Evolutionary conservation across 2,113 vertebrate genomes (phyloP).

Genomic region (Barbus barbus): DNA sequence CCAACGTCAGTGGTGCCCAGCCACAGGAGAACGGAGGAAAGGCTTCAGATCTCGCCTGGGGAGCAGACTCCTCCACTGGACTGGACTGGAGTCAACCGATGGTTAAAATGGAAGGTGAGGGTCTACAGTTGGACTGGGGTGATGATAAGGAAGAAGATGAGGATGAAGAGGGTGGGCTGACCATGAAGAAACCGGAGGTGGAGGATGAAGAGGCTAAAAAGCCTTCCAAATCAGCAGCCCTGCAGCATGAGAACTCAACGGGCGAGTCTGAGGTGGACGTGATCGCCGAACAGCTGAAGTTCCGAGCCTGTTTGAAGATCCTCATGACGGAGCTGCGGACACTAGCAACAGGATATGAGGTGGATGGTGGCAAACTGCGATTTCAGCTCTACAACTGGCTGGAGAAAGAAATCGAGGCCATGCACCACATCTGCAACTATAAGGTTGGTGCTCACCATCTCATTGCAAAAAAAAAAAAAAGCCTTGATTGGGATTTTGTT

Average conservation of each 20-base stretch:
- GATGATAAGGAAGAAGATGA: conserved; percentile 78
- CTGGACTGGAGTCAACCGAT: conserved; percentile 89
- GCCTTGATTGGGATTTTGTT: neutral
- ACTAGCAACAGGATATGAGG: conserved; percentile 95
- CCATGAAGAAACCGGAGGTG: conserved; percentile 80
- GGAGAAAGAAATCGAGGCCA: conserved; percentile 95
- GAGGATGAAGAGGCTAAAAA: conserved; percentile 63
- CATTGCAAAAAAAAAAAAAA: neutral
- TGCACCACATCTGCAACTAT: conserved; percentile 96
- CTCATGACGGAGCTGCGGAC: conserved; percentile 99
- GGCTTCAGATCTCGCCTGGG: conserved; percentile 62
- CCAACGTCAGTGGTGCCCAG: conserved; percentile 63
- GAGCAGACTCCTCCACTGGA: conserved; percentile 62
- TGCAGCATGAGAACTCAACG: conserved; percentile 71
- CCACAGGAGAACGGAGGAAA: conserved; percentile 69
- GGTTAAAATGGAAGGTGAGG: conserved; percentile 81
- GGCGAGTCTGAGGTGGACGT: conserved; percentile 87
- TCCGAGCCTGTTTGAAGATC: conserved; percentile 96
- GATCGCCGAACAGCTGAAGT: conserved; percentile 97
- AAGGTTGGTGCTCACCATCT: conserved; percentile 65
- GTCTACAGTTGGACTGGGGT: conserved; percentile 90
- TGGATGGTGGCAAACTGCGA: conserved; percentile 94
- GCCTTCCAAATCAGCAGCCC: conserved; percentile 34
- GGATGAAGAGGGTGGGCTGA: conserved; percentile 83
- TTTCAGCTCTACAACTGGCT: conserved; percentile 98